These are phyloP conservation scores for Patella vulgata DNA, from an alignment of 1,140 invertebrate genomes.

Conservation along the genomic window DNA sequence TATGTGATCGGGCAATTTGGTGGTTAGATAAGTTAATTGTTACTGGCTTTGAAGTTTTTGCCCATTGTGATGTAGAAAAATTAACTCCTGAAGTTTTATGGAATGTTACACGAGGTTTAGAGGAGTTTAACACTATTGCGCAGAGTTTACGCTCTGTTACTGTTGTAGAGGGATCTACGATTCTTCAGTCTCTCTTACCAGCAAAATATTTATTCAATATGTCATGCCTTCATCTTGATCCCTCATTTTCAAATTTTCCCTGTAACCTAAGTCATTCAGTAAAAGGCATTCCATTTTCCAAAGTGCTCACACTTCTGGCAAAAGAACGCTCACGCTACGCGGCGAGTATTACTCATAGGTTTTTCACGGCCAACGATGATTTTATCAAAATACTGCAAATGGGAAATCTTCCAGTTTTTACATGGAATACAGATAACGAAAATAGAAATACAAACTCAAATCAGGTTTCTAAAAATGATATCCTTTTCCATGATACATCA, in stretches of 20 bases:
- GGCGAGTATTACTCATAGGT: constrained; percentile 55
- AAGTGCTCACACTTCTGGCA: constrained; percentile 58
- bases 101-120: constrained; percentile 62
- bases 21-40: constrained; percentile 60
- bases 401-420: constrained; percentile 46
- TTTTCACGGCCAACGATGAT: constrained; percentile 58
- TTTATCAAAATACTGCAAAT: constrained; percentile 52
- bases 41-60: constrained; percentile 63
- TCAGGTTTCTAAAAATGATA: background rate
- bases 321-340: constrained; percentile 61
- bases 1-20: constrained; percentile 55
- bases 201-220: too few relatives aligned
- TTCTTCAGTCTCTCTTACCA: constrained; percentile 1
- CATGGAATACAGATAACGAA: constrained; percentile 52
- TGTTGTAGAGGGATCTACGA: constrained; percentile 11
- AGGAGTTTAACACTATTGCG: constrained; percentile 63
- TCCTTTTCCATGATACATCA: constrained; percentile 44
- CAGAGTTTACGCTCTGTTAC: constrained; percentile 12
- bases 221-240: constrained; percentile 23
- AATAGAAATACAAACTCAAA: background rate
- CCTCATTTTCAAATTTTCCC: constrained; percentile 37
- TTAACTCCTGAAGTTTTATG: constrained; percentile 60
- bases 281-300: constrained; percentile 55
- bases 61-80: constrained; percentile 55
- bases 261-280: constrained; percentile 44